These are phyloP conservation scores for Acanthisitta chloris DNA, from an alignment of 2,113 vertebrate genomes.

Conservation along the genomic window DNA sequence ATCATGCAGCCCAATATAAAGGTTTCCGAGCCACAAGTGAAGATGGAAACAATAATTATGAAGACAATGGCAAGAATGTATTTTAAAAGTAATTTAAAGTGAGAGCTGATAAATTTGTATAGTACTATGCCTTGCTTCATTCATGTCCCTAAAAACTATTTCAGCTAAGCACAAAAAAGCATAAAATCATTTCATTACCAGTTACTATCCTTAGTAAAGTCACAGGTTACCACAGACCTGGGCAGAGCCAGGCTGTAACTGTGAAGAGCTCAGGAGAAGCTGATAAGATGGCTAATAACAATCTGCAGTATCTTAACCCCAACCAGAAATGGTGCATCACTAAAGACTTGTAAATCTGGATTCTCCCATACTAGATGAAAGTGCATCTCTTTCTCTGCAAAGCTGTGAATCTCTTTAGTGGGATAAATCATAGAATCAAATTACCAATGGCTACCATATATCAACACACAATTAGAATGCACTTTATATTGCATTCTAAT, in stretches of 20 bases:
- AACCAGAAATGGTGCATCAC: neutral
- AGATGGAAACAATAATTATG: neutral
- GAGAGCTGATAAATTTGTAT: conserved; percentile 9
- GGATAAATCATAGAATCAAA: neutral
- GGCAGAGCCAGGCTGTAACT: neutral
- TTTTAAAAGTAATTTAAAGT: neutral
- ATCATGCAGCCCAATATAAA: conserved; percentile 5
- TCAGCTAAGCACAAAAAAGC: neutral
- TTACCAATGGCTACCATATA: neutral
- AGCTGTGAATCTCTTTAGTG: neutral
- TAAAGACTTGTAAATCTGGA: neutral
- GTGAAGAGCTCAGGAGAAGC: neutral
- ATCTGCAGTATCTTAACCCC: neutral
- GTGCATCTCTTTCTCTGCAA: neutral
- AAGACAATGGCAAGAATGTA: conserved; percentile 8
- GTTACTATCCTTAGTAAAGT: neutral
- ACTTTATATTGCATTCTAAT: neutral
- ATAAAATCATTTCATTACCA: neutral
- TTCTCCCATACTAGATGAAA: neutral
- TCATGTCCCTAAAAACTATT: neutral
- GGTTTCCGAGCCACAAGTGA: neutral
- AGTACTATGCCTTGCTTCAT: neutral
- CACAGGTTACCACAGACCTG: neutral
- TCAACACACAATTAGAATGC: too few relatives aligned
- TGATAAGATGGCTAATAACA: neutral